Evolutionary conservation across 2,113 vertebrate species (phyloP).

Genomic region (Varanus salvator): DNA sequence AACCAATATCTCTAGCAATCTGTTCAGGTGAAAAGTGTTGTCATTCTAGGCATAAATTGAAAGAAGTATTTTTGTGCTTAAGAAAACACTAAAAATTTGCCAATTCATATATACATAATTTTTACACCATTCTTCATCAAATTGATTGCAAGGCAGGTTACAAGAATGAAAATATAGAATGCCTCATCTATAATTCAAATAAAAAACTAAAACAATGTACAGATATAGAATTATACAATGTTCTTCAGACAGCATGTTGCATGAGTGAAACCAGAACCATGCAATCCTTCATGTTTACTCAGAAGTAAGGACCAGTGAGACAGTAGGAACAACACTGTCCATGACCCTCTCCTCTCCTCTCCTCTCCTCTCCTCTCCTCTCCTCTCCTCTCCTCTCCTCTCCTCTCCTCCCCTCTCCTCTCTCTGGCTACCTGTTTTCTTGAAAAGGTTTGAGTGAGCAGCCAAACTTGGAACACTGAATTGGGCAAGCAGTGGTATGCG

Average conservation of each 20-base stretch:
- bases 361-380: no score
- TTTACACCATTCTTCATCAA: neutral
- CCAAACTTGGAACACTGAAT: no score
- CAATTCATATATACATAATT: neutral
- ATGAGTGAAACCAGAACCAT: neutral
- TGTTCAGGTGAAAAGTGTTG: conserved; percentile 22
- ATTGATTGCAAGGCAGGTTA: neutral
- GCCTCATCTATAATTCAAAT: no score
- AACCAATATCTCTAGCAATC: neutral
- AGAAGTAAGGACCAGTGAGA: no score
- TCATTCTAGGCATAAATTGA: neutral
- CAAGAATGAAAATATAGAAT: neutral
- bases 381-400: no score
- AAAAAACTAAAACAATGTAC: neutral
- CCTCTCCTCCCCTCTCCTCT: no score
- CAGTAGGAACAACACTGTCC: no score
- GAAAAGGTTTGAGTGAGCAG: no score
- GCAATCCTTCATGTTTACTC: neutral
- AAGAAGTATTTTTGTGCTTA: neutral
- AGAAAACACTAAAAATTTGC: no score
- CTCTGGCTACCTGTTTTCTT: no score
- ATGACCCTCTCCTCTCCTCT: no score
- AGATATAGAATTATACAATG: neutral
- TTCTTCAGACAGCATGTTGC: neutral
- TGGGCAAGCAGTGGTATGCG: no score